phyloP scores from a whole-genome alignment of 2,888 invertebrate genomes.

The Agriopis aurantiaria region DNA sequence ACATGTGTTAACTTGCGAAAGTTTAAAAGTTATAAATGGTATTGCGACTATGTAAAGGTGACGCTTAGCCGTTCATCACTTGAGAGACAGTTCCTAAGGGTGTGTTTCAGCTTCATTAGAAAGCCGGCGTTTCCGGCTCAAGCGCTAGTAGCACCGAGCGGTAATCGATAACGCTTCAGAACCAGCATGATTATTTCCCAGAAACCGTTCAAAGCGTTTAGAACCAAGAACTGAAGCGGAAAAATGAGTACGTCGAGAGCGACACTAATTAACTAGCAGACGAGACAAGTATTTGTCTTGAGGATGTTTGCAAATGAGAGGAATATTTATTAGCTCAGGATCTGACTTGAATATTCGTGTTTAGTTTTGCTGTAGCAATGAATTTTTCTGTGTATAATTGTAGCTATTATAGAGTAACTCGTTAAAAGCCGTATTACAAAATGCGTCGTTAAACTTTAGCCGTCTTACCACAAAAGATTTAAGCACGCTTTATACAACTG shows the following conservation, averaged over 20 bases:
- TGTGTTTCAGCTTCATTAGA: background rate
- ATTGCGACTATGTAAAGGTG: too few relatives aligned
- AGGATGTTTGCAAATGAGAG: constrained; percentile 31
- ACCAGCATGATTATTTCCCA: constrained; percentile 15
- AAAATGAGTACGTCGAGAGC: constrained; percentile 52
- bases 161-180: constrained; percentile 14
- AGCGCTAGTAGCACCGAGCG: background rate
- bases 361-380: background rate
- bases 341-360: constrained; percentile 6
- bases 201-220: constrained; percentile 3
- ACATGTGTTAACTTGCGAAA: too few relatives aligned
- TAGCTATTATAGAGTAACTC: too few relatives aligned
- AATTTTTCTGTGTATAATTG: background rate
- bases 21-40: too few relatives aligned
- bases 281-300: constrained; percentile 51
- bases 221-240: constrained; percentile 44
- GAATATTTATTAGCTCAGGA: constrained; percentile 48
- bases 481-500: too few relatives aligned
- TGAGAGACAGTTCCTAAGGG: background rate
- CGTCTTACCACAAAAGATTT: too few relatives aligned
- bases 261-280: constrained; percentile 58
- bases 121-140: background rate
- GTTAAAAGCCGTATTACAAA: too few relatives aligned
- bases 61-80: background rate
- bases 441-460: too few relatives aligned